These are phyloP conservation scores for Diadema setosum DNA, from an alignment of 35 echinoderm and acorn worm species.

Conservation along the genomic window DNA sequence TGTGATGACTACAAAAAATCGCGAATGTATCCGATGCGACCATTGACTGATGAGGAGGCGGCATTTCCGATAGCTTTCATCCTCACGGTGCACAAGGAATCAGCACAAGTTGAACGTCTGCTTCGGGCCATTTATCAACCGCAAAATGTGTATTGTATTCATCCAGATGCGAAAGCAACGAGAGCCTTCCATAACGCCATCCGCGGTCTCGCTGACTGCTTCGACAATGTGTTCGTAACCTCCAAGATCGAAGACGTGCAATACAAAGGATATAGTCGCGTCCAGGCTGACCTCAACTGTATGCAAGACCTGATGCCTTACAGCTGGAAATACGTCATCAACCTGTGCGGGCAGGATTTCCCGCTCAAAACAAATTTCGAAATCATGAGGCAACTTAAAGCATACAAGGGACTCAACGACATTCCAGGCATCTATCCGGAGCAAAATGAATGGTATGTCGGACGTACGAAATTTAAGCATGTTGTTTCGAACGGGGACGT, in stretches of 20 bases:
- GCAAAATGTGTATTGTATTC: conserved; percentile 70
- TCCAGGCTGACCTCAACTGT: conserved; percentile 67
- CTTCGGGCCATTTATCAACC: conserved; percentile 76
- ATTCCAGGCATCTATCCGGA: conserved; percentile 1
- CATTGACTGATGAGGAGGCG: conserved; percentile 33
- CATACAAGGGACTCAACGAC: conserved; percentile 42
- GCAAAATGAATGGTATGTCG: background rate
- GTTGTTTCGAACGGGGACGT: background rate
- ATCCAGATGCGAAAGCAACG: conserved; percentile 52
- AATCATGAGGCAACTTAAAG: conserved; percentile 55
- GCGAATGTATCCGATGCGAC: conserved; percentile 18
- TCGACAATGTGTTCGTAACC: conserved; percentile 70
- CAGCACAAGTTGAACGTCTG: conserved; percentile 44
- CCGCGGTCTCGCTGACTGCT: conserved; percentile 26
- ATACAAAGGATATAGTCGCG: background rate
- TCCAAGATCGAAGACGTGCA: conserved; percentile 34
- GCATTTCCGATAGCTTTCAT: conserved; percentile 57
- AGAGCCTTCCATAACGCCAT: conserved; percentile 25
- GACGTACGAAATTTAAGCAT: background rate
- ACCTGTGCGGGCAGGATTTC: conserved; percentile 65
- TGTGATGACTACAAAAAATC: conserved; percentile 20
- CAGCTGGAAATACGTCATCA: conserved; percentile 60
- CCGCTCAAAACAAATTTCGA: conserved; percentile 80
- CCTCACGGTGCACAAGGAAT: conserved; percentile 31
- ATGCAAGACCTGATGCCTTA: conserved; percentile 47